Conservation (phyloP, 2,113 vertebrate species). For the Melierax canorus region DNA sequence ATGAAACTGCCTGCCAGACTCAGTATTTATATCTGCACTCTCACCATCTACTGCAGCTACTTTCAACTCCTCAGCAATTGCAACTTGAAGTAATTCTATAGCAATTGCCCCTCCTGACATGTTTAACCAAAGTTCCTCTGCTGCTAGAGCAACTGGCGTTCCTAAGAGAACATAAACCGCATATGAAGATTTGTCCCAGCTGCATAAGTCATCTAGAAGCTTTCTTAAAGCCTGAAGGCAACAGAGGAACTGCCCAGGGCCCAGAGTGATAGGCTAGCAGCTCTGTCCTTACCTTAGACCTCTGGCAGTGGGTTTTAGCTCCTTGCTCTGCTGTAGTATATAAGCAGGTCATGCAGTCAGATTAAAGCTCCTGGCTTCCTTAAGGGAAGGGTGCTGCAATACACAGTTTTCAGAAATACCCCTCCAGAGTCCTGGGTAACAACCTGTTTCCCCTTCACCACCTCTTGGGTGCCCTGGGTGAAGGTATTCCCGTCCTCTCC, state of each 20-base stretch:
- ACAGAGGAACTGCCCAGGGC: background rate
- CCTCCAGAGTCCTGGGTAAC: fast-evolving
- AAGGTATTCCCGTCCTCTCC: background rate
- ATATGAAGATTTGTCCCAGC: background rate
- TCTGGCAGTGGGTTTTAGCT: background rate
- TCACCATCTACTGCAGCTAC: background rate
- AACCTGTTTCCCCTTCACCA: fast-evolving
- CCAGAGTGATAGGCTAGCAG: background rate
- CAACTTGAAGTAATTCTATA: background rate
- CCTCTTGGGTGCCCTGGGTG: fast-evolving
- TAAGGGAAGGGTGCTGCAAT: fast-evolving
- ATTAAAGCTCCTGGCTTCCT: background rate
- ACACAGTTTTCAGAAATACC: fast-evolving
- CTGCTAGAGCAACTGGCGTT: background rate
- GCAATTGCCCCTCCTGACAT: background rate
- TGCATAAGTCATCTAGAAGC: background rate
- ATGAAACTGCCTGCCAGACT: background rate
- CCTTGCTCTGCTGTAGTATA: background rate
- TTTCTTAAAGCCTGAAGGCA: background rate
- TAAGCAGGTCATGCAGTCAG: fast-evolving
- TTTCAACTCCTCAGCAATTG: background rate
- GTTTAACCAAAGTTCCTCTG: background rate
- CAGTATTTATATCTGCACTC: background rate
- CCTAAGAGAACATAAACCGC: background rate
- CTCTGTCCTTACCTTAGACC: background rate